Conservation (phyloP, 2,797 vertebrate species). For the Muscicapa comitata region DNA sequence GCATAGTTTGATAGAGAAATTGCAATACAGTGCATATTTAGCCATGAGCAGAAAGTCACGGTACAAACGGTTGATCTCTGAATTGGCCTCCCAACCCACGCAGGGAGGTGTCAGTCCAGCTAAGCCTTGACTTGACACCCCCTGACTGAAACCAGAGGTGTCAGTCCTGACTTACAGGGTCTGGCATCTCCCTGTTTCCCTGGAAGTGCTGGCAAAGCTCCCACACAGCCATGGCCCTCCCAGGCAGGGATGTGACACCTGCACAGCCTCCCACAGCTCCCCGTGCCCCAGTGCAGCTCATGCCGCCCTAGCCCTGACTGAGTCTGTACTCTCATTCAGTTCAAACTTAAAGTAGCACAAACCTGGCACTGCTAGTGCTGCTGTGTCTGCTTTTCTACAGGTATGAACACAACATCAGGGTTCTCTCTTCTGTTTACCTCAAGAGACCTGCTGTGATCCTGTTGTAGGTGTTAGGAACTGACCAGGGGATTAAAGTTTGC, state of each 20-base stretch:
- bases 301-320: background rate
- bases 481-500: background rate
- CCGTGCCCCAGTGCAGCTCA: rapidly evolving
- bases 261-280: background rate
- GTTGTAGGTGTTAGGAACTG: background rate
- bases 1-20: background rate
- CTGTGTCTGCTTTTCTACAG: background rate
- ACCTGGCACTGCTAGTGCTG: background rate
- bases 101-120: background rate
- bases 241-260: rapidly evolving
- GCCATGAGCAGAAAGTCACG: background rate
- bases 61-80: background rate
- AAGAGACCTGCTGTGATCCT: background rate
- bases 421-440: background rate
- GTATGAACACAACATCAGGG: rapidly evolving
- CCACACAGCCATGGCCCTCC: background rate
- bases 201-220: background rate
- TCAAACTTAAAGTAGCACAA: background rate
- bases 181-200: background rate
- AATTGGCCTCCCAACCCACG: rapidly evolving
- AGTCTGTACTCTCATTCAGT: background rate
- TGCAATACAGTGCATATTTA: background rate
- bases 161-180: too few species aligned
- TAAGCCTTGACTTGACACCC: background rate
- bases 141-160: background rate